Evolutionary conservation across 2,113 vertebrate genomes (phyloP).

Genomic region (Nycticryphes semicollaris): DNA sequence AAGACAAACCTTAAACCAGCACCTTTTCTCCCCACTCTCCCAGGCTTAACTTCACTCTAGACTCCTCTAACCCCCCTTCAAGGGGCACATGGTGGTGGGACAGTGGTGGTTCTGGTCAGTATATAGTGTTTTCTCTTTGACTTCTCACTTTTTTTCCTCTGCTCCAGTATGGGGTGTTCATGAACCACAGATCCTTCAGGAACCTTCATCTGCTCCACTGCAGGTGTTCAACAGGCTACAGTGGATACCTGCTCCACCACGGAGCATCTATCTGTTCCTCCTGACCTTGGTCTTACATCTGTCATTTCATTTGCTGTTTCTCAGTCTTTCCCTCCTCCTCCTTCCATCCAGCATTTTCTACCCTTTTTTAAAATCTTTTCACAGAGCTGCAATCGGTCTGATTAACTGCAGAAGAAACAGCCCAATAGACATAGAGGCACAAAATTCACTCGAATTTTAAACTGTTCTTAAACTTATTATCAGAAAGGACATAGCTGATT

Average conservation of each 20-base stretch:
- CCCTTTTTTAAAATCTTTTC: not conserved
- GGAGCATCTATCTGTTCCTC: not conserved
- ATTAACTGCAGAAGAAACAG: not conserved
- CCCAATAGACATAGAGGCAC: not conserved
- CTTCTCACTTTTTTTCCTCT: not conserved
- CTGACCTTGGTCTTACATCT: not conserved
- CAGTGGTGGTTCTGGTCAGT: not conserved
- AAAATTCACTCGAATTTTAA: not conserved
- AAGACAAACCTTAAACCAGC: not conserved
- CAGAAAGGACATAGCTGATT: not conserved
- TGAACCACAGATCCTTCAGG: not conserved
- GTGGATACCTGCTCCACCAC: not conserved
- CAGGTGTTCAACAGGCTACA: not conserved
- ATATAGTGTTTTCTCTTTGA: not conserved
- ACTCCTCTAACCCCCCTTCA: not conserved
- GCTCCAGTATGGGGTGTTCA: not conserved
- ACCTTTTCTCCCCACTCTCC: not conserved
- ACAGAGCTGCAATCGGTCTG: not conserved
- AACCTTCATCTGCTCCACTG: not conserved
- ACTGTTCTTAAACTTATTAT: not conserved
- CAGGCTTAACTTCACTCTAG: not conserved
- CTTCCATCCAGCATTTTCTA: not conserved
- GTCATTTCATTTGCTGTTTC: rapidly evolving
- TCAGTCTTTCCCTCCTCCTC: not conserved
- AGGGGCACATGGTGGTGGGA: rapidly evolving